Conservation (phyloP, 2,888 invertebrate species). For the Iphiclides podalirius region DNA sequence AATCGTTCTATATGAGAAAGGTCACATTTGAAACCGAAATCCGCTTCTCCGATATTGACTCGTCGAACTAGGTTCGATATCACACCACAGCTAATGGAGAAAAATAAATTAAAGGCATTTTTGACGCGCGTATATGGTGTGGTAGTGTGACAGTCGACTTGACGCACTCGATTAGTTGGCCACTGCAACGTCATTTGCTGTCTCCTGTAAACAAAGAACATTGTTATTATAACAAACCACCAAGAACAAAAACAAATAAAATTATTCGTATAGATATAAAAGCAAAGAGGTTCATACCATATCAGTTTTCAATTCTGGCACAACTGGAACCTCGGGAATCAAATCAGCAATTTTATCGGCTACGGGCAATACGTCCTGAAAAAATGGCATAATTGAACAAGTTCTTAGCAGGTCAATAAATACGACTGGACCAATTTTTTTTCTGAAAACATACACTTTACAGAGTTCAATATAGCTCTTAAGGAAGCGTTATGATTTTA, state of each 20-base stretch:
- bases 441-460: neutral
- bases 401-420: too few species aligned
- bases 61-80: constrained; percentile 73
- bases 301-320: constrained; percentile 67
- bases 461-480: neutral
- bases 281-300: too few species aligned
- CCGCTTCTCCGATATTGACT: constrained; percentile 57
- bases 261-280: too few species aligned
- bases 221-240: too few species aligned
- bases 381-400: too few species aligned
- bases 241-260: too few species aligned
- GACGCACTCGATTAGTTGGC: constrained; percentile 46
- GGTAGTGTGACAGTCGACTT: constrained; percentile 27
- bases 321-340: constrained; percentile 65
- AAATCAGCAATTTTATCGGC: constrained; percentile 67
- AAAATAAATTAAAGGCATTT: constrained; percentile 72
- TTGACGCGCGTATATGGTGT: constrained; percentile 46
- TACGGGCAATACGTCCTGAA: constrained; percentile 58
- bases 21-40: constrained; percentile 67
- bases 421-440: too few species aligned
- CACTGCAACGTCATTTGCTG: constrained; percentile 50
- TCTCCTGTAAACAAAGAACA: constrained; percentile 45
- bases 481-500: neutral
- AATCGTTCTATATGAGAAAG: constrained; percentile 68
- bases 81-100: constrained; percentile 58